Evolutionary conservation across 2,113 vertebrate genomes (phyloP), one percentile per base, ranked within the genome.

Genomic region (Dinomys branickii): DNA sequence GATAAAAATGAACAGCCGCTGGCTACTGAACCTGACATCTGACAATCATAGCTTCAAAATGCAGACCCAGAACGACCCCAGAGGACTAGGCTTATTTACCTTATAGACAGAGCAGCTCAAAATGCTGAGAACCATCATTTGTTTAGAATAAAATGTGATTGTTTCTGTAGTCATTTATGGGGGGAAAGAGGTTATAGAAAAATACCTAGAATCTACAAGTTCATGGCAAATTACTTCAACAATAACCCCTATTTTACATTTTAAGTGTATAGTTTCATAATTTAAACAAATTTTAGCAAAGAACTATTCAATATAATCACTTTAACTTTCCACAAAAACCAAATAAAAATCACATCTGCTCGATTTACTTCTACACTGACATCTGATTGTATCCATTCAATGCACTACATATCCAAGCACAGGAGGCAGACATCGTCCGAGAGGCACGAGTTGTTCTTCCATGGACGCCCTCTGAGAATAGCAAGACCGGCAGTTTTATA

Each of bases 401-500:
- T 82, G 82, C 44, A 98, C 96, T 98, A 98, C 96, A 96, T 95
- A 98, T 97, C 97, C 98, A 97, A 95, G 95, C 38, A 98, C 90
- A 97, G 94, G 98, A 98, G 98, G 97, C 94, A 96, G 97, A 44
- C 92, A 92, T 95, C 95, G 96, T 98, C 97, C 96, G 95, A 19
- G 98, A 98, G 95, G 92, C 90, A 89, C 96, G 88, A 93, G 94
- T 82, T 96, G 97, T 90, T 97, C 95, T 94, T 91, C 97, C 95
- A 90, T 61, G 94, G 97, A 92, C 84, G 97, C 82, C 97, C 98
- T 98, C 96, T 97, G 96, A 97, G 97, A 96, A 90, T 94, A 98
- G 97, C 84, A 96, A 98, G 98, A 98, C 96, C 96, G 98, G 98
- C 97, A 97, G 94, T 75, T 94, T 87, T 89, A 93, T 90, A 96